Conservation (phyloP, 2,888 invertebrate genomes). For the Andrena chrysosceles region DNA sequence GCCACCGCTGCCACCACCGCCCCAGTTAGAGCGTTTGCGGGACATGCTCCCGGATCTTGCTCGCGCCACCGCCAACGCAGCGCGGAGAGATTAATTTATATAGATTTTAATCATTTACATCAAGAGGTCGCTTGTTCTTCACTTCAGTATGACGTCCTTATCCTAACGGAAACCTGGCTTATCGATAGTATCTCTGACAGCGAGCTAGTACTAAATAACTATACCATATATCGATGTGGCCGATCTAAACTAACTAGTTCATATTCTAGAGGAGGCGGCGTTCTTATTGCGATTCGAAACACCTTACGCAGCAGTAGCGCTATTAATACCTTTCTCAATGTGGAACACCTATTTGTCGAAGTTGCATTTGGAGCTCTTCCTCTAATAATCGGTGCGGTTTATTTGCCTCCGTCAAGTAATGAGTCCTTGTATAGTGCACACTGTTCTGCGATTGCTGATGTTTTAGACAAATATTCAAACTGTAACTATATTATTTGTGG, state of each 20-base stretch:
- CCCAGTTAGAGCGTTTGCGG: too few relatives aligned
- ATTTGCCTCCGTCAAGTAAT: background rate
- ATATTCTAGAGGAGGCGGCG: background rate
- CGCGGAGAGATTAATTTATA: background rate
- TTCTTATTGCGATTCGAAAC: background rate
- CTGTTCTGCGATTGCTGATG: too few relatives aligned
- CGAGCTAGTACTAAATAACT: slow-evolving; percentile 5
- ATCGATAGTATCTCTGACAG: slow-evolving; percentile 5
- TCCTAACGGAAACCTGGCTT: slow-evolving; percentile 7
- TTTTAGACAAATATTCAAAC: too few relatives aligned
- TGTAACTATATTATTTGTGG: too few relatives aligned
- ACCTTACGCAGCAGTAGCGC: background rate
- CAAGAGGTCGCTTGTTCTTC: background rate
- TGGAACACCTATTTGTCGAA: background rate
- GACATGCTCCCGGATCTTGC: too few relatives aligned
- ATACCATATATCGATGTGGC: slow-evolving; percentile 1
- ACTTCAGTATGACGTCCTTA: background rate
- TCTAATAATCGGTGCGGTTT: background rate
- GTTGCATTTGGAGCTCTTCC: background rate
- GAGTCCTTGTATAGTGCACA: too few relatives aligned
- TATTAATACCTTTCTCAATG: background rate
- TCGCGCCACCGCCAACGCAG: too few relatives aligned
- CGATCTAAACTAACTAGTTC: background rate
- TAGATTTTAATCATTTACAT: background rate
- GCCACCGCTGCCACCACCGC: too few relatives aligned